Percentiles rank a stretch among this genome's conserved stretches.
phyloP scores from a whole-genome alignment of 2,888 invertebrate species.

The Himalopsyche tibetana region DNA sequence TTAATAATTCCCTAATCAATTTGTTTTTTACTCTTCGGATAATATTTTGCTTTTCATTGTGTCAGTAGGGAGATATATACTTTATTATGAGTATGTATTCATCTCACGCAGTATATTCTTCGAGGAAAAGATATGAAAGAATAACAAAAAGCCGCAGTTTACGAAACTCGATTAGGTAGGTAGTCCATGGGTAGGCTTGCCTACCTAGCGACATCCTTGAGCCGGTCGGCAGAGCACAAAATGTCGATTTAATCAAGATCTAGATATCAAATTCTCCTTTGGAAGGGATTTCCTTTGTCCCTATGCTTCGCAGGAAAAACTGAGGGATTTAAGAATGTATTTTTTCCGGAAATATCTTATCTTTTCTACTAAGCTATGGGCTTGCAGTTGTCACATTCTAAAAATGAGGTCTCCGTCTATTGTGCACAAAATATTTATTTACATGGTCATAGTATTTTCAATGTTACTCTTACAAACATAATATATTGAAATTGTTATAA shows the following conservation, averaged over 20 bases:
- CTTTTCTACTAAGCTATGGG: slow-evolving; percentile 10
- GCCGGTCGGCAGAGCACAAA: slow-evolving; percentile 30
- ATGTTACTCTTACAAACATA: too few relatives aligned
- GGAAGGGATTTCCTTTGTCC: slow-evolving; percentile 11
- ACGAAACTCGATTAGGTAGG: slow-evolving; percentile 31
- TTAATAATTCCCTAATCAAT: too few relatives aligned
- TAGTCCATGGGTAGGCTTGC: neutral
- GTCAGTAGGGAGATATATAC: too few relatives aligned
- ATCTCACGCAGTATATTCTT: slow-evolving; percentile 6
- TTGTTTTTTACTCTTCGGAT: too few relatives aligned
- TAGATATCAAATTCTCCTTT: slow-evolving; percentile 22
- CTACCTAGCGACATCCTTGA: neutral
- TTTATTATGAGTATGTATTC: too few relatives aligned
- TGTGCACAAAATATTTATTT: too few relatives aligned
- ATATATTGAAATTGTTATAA: too few relatives aligned
- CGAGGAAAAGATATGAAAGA: slow-evolving; percentile 5
- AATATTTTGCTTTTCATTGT: too few relatives aligned
- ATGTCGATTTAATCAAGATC: slow-evolving; percentile 30
- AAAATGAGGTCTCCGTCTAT: neutral
- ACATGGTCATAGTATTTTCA: too few relatives aligned
- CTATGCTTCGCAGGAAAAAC: neutral
- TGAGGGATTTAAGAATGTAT: slow-evolving; percentile 22
- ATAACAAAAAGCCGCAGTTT: slow-evolving; percentile 22
- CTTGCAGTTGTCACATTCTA: slow-evolving; percentile 26
- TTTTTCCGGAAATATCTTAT: slow-evolving; percentile 19